A percentile compares a stretch with the other conserved stretches of the same genome.
phyloP scores from a whole-genome alignment of 2,797 vertebrate species.

The Hozukius guyotensis region DNA sequence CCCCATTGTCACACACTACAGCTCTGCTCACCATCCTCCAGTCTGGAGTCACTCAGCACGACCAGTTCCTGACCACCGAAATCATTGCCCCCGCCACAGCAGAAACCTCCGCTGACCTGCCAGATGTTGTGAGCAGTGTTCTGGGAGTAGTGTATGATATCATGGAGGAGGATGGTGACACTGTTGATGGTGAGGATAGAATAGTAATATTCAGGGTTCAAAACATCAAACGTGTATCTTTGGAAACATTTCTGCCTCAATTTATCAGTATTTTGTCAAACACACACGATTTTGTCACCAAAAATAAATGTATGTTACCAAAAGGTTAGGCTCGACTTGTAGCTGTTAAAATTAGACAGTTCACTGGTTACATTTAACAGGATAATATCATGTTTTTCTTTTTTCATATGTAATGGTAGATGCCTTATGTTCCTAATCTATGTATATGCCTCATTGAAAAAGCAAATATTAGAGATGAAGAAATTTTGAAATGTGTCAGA shows the following conservation, averaged over 20 bases:
- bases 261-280: neutral
- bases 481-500: neutral
- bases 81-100: constrained; percentile 39
- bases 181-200: constrained; percentile 55
- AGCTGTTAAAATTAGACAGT: neutral
- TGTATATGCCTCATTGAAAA: neutral
- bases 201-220: neutral
- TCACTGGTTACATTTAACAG: neutral
- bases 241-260: neutral
- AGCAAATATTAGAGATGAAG: neutral
- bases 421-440: neutral
- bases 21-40: constrained; percentile 86
- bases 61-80: constrained; percentile 44
- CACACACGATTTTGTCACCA: neutral
- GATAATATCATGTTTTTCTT: neutral
- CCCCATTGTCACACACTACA: constrained; percentile 80
- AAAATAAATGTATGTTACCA: neutral
- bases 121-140: constrained; percentile 84
- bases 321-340: neutral
- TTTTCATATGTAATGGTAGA: neutral
- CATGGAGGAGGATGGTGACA: constrained; percentile 60
- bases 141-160: constrained; percentile 78
- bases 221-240: neutral
- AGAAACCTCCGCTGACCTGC: constrained; percentile 72
- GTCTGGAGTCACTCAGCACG: constrained; percentile 43